Base-by-base conservation (phyloP, 2,888 invertebrate genomes). In the Sarcophaga variegata region DNA sequence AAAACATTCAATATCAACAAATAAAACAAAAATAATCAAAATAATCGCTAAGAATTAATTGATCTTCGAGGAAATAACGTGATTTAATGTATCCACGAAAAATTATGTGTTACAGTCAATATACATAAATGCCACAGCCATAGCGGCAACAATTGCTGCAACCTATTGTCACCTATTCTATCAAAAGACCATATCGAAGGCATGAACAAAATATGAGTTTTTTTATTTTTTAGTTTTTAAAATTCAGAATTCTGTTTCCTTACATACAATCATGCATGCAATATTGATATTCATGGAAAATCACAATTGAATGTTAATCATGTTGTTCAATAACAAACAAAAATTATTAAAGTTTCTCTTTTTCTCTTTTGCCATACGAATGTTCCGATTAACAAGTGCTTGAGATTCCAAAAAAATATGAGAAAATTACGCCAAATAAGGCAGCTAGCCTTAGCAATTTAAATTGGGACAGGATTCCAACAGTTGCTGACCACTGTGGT, bases 111-210 rank as follows among this genome's bases (percentile, higher is more conserved):
- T 17, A 17, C 37, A 25, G 12, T 66, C 54, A 54, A 54, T 54
- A 12, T 22, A 22, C 22, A 49, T 17, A 14, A 78, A 59, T 62
- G 66, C 4, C 37, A 20, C 27, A 67, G 11, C 63, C 75, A 79
- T 64, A 17, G 47, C 59, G 20, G 20, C 59, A 67, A 64, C 60
- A 25, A 37, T 10, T 37, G 37, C 6, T 69, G 69, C 81, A 83
- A 86, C 77, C 74, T 83, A 83, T 86, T 86, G 86, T 86, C 86
- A 83, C 83, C 80, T 74, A 74, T 83, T 86, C 69, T 72, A 86
- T 83, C 72, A 77, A 20, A 81, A 77, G n/a, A 49, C 75, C 11
- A 45, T 63, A 20, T 37, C 76, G 25, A 37, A 70, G 14, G 11
- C 20, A 25, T 17, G 54, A 27, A 66, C 64, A 20, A 76, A 22